Percentiles rank a stretch among this genome's conserved stretches.
These are phyloP conservation scores for Parascotia fuliginaria DNA, from an alignment of 2,888 invertebrate genomes.

Conservation along the genomic window DNA sequence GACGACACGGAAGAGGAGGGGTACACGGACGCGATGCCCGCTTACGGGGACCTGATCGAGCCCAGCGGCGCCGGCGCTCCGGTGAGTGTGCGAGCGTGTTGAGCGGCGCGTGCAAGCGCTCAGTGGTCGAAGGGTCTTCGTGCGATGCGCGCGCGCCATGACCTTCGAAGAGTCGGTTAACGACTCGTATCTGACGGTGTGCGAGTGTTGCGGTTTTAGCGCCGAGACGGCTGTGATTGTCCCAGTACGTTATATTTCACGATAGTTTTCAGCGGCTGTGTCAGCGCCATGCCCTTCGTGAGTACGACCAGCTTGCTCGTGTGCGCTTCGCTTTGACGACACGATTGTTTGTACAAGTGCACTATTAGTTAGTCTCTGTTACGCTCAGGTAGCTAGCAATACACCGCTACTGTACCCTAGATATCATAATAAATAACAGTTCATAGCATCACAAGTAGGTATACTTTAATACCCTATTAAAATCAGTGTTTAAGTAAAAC, in stretches of 20 bases:
- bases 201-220: constrained; percentile 85
- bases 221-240: constrained; percentile 78
- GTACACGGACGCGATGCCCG: constrained; percentile 79
- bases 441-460: background rate
- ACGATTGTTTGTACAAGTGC: constrained; percentile 60
- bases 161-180: constrained; percentile 81
- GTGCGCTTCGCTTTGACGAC: constrained; percentile 56
- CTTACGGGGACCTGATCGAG: constrained; percentile 84
- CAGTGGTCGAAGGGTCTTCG: constrained; percentile 70
- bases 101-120: constrained; percentile 34
- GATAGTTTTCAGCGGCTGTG: constrained; percentile 74
- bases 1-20: constrained; percentile 79
- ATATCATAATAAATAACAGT: background rate
- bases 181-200: constrained; percentile 80
- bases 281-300: constrained; percentile 79
- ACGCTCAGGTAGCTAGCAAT: constrained; percentile 5
- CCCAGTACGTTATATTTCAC: constrained; percentile 82
- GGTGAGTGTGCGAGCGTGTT: constrained; percentile 61
- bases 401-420: background rate
- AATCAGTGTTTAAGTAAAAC: too few species aligned
- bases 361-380: constrained; percentile 37
- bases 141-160: constrained; percentile 83
- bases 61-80: constrained; percentile 65
- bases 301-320: constrained; percentile 72
- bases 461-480: too few species aligned